Percentiles rank a stretch among this genome's conserved stretches.
phyloP scores from a whole-genome alignment of 2,888 invertebrate species.

The Eristalis intricaria region DNA sequence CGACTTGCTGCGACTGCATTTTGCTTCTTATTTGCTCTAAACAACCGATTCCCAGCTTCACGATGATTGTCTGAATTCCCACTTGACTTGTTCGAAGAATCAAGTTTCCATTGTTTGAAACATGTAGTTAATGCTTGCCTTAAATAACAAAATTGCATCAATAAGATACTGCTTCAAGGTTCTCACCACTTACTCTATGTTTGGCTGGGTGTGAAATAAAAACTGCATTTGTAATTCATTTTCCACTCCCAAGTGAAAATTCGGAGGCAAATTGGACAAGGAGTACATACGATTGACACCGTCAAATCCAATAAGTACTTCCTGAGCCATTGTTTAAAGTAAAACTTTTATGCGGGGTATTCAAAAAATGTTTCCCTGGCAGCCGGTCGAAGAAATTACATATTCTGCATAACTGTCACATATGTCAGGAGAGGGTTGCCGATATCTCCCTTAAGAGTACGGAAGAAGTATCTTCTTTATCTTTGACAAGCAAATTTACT shows the following conservation, averaged over 20 bases:
- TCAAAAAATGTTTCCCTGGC: neutral
- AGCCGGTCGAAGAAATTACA: neutral
- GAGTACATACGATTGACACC: too few species aligned
- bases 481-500: too few species aligned
- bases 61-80: slow-evolving; percentile 72
- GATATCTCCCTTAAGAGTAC: too few species aligned
- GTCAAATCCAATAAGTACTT: too few species aligned
- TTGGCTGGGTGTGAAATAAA: neutral
- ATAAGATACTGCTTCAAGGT: neutral
- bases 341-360: neutral
- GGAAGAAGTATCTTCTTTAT: too few species aligned
- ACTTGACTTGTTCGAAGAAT: neutral
- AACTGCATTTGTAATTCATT: slow-evolving; percentile 25
- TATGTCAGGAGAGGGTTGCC: too few species aligned
- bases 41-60: slow-evolving; percentile 76
- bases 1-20: slow-evolving; percentile 74
- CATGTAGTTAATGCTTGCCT: slow-evolving; percentile 9
- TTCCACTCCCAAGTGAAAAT: neutral
- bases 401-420: too few species aligned
- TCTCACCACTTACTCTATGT: slow-evolving; percentile 10
- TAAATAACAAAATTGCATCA: neutral
- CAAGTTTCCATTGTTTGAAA: neutral
- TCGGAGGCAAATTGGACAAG: too few species aligned
- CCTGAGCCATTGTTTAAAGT: neutral
- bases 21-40: slow-evolving; percentile 55